Base-by-base conservation (phyloP, 2,797 vertebrate genomes). In the Falco novaeseelandiae region DNA sequence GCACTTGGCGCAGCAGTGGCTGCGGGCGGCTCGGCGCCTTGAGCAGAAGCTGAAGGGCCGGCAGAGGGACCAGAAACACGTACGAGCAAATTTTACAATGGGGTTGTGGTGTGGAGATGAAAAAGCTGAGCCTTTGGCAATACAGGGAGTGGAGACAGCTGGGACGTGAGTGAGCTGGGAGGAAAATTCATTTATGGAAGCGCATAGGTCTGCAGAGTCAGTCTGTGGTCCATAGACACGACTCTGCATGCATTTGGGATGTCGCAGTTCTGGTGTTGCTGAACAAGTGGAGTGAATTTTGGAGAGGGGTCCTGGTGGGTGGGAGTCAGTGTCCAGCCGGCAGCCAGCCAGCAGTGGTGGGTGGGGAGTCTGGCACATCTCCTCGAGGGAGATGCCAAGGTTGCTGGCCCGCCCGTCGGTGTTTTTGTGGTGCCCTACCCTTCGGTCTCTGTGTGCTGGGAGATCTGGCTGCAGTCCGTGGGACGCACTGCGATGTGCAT, bases 61-160 rank as follows among this genome's bases (percentile, higher is more conserved):
- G 82, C 98, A 91, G 96, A 98, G 98, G 90, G 98, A 99, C 93
- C 99, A 99, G 97, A 99, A 99, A 96, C 99, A 99, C 89, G 99
- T 99, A 94, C 0, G 90, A 59, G 46, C 36, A 12, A 21, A 66
- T 23, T 17, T 21, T 46, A 11, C 0, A 3, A 59, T 3, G 4
- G 16, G 34, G 9, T 15, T 1, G 0, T 0, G 2, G 30, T 42
- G 44, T 6, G 1, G 25, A 8, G 5, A 2, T 0, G 2, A 61
- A 42, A 34, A 8, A 15, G 20, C 54, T 26, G 61, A 63, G 22
- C 36, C n/a, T 4, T 15, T 18, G 61, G 52, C 57, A 22, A 30
- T 13, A 2, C 0, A 0, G 55, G 21, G 54, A 57, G 14, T 1
- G 2, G 71, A 40, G 49, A 6, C 62, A 42, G 92, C 66, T 55